These are phyloP conservation scores for Litocranius walleri DNA, from an alignment of 2,113 vertebrate species.

Conservation along the genomic window DNA sequence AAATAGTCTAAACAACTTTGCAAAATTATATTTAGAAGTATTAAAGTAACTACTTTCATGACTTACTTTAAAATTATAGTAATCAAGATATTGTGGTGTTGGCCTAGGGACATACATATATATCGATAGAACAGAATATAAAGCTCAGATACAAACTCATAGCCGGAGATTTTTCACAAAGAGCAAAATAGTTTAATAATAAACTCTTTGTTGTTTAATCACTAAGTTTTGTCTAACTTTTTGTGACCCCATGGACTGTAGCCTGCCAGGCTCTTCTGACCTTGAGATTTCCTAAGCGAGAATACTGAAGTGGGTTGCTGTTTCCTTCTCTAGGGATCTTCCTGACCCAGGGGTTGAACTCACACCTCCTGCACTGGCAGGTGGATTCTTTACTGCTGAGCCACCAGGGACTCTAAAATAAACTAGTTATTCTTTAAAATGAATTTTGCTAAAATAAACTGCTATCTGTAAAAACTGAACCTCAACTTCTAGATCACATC, in stretches of 20 bases:
- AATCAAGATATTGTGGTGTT: not conserved
- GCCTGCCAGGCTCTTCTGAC: not conserved
- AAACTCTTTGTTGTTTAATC: not conserved
- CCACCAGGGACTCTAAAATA: not conserved
- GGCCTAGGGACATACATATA: not conserved
- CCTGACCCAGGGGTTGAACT: not conserved
- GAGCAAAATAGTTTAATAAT: not conserved
- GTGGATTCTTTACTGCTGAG: not conserved
- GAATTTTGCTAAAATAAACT: not conserved
- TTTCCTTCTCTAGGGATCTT: not conserved
- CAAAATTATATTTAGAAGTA: not conserved
- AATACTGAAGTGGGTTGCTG: not conserved
- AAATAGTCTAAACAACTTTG: not conserved
- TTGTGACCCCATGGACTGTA: not conserved
- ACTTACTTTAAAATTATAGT: not conserved
- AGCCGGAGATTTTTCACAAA: not conserved
- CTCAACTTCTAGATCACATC: not conserved
- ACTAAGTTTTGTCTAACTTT: not conserved
- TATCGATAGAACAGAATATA: not conserved
- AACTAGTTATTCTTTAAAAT: not conserved
- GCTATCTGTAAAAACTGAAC: not conserved
- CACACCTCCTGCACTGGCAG: not conserved
- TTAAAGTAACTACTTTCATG: not conserved
- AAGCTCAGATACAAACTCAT: not conserved
- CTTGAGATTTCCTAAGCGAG: not conserved